Evolutionary conservation across 2,113 vertebrate species (phyloP).

Genomic region (Poeciliopsis occidentalis): DNA sequence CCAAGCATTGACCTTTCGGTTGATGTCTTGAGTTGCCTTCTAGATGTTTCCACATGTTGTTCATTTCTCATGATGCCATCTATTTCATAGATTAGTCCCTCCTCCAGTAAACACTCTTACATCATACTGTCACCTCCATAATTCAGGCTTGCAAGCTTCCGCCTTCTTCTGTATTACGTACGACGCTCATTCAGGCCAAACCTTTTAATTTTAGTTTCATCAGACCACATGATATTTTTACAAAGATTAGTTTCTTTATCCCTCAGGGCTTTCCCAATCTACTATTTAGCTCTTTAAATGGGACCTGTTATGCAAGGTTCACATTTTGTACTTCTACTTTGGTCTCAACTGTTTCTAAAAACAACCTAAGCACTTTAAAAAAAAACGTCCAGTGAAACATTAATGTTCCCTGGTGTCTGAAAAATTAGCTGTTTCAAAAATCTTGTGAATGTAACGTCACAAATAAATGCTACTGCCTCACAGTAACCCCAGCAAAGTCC

Average conservation of each 20-base stretch:
- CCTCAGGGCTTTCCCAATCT: neutral
- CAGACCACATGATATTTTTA: neutral
- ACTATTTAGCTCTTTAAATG: neutral
- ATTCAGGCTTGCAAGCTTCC: neutral
- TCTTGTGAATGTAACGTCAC: too few relatives aligned
- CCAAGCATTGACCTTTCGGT: neutral
- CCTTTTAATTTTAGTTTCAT: too few relatives aligned
- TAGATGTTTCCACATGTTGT: neutral
- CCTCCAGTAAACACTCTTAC: neutral
- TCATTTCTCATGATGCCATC: neutral
- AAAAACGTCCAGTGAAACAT: too few relatives aligned
- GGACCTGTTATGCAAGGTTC: too few relatives aligned
- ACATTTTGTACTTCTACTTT: too few relatives aligned
- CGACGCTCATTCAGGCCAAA: neutral
- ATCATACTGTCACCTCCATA: neutral
- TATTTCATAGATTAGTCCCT: neutral
- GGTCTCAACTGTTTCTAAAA: too few relatives aligned
- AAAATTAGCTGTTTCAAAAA: too few relatives aligned
- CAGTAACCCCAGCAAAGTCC: too few relatives aligned
- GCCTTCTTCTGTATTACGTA: neutral
- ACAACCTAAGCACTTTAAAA: too few relatives aligned
- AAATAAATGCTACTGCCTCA: too few relatives aligned
- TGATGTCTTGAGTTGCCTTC: neutral
- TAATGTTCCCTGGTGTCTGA: too few relatives aligned
- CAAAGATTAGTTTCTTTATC: neutral